Evolutionary conservation across 2,797 vertebrate genomes (phyloP).

Genomic region (Masticophis lateralis): DNA sequence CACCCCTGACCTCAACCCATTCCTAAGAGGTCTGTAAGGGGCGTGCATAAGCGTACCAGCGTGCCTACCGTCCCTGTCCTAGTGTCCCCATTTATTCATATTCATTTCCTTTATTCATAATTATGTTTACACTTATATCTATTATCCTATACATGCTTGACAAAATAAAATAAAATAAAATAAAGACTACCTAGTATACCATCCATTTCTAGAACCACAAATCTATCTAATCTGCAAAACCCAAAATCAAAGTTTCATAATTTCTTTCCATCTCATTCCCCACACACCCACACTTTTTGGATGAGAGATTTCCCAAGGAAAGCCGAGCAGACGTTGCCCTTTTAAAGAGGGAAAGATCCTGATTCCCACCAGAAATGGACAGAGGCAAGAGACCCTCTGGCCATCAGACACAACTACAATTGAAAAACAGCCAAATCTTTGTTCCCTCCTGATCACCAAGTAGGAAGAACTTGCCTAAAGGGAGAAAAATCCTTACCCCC

Average conservation of each 20-base stretch:
- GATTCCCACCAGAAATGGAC: slow-evolving; percentile 48
- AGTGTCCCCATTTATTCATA: too few species aligned
- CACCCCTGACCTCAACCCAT: too few species aligned
- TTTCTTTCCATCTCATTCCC: neutral
- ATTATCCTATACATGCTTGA: too few species aligned
- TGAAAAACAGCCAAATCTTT: slow-evolving; percentile 62
- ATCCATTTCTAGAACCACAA: neutral
- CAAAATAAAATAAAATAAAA: too few species aligned
- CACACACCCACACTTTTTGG: neutral
- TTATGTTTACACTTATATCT: too few species aligned
- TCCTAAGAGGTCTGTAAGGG: too few species aligned
- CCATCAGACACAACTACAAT: slow-evolving; percentile 15
- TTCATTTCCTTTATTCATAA: too few species aligned
- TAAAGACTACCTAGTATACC: too few species aligned
- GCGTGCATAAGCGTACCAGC: too few species aligned
- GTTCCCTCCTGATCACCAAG: slow-evolving; percentile 13
- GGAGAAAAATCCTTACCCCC: neutral
- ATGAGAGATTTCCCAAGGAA: neutral
- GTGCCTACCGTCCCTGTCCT: too few species aligned
- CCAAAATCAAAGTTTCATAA: neutral
- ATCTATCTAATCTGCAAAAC: neutral
- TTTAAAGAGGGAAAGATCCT: slow-evolving; percentile 58
- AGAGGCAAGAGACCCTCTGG: slow-evolving; percentile 47
- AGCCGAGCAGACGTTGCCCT: slow-evolving; percentile 48
- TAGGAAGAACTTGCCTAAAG: neutral